phyloP scores from a whole-genome alignment of 2,113 vertebrate species.

The Castor canadensis region DNA sequence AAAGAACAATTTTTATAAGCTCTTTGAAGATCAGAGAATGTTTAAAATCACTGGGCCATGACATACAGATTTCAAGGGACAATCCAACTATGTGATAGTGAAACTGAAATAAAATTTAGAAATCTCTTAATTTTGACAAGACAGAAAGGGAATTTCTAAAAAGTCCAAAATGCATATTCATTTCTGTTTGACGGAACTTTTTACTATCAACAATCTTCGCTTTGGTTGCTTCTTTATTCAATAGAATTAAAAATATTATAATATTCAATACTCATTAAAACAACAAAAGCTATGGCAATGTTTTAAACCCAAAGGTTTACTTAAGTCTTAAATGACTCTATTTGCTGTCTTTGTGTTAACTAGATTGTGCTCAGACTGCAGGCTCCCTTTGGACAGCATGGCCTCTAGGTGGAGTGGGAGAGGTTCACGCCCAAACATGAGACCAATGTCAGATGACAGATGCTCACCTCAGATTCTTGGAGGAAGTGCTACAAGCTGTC shows the following conservation, averaged over 20 bases:
- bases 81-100: constrained; percentile 12
- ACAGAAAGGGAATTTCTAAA: constrained; percentile 40
- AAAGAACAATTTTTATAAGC: constrained; percentile 34
- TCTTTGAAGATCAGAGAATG: constrained; percentile 49
- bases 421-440: background rate
- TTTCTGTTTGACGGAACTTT: constrained; percentile 37
- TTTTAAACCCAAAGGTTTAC: background rate
- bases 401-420: background rate
- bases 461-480: background rate
- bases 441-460: background rate
- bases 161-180: constrained; percentile 45
- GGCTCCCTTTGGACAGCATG: background rate
- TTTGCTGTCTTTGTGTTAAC: background rate
- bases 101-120: constrained; percentile 53
- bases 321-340: background rate
- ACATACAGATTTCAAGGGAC: constrained; percentile 34
- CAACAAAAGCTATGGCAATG: background rate
- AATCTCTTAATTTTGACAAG: constrained; percentile 57
- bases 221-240: constrained; percentile 13
- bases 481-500: background rate
- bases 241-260: constrained; percentile 11
- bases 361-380: background rate
- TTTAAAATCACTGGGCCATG: constrained; percentile 39
- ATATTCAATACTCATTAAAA: background rate
- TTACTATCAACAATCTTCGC: background rate